Evolutionary conservation across 2,113 vertebrate species (phyloP).

Genomic region (Fregetta grallaria): DNA sequence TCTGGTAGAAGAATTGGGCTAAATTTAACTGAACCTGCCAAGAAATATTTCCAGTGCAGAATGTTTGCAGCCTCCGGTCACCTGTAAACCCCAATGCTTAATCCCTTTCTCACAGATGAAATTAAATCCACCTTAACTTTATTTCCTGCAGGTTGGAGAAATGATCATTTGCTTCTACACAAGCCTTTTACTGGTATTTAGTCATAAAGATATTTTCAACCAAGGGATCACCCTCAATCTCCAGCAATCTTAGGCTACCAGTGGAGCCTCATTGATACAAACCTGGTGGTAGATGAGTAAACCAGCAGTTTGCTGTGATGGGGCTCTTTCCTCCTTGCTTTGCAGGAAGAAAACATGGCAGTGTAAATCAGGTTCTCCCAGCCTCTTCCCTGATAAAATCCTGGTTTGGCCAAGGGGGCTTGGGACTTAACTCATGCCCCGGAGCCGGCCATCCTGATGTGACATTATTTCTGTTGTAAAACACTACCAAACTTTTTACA

Average conservation of each 20-base stretch:
- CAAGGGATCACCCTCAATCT: background rate
- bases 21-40: background rate
- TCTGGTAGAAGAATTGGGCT: background rate
- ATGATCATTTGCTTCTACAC: background rate
- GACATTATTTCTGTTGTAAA: background rate
- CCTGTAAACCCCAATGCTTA: background rate
- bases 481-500: background rate
- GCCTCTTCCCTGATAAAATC: background rate
- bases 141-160: background rate
- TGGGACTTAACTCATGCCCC: fast-evolving
- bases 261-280: background rate
- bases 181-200: background rate
- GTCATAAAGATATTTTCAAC: background rate
- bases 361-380: background rate
- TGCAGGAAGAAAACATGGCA: background rate
- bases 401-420: background rate
- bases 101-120: background rate
- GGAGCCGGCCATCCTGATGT: background rate
- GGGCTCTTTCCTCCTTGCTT: background rate
- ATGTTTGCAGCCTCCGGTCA: background rate
- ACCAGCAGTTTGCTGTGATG: background rate
- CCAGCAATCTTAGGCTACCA: background rate
- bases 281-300: background rate
- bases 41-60: background rate
- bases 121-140: background rate